phyloP scores from a whole-genome alignment of 2,888 invertebrate genomes.

The Ramazzottius varieornatus region DNA sequence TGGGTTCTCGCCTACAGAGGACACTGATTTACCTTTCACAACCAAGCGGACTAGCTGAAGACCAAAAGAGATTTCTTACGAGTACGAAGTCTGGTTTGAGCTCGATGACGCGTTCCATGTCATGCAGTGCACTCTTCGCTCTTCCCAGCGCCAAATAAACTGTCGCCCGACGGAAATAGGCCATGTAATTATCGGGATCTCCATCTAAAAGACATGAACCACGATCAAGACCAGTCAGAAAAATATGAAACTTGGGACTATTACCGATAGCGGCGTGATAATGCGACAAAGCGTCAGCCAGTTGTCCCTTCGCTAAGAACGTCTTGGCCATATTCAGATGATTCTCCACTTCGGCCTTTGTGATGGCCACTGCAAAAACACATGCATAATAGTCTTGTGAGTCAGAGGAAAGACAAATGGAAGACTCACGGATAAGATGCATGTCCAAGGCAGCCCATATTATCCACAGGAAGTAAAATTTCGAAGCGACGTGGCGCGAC shows the following conservation, averaged over 20 bases:
- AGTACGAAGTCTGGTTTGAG: conserved; percentile 79
- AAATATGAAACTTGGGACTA: conserved; percentile 9
- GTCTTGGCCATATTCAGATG: conserved; percentile 80
- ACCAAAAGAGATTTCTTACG: conserved; percentile 27
- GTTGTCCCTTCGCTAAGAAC: conserved; percentile 65
- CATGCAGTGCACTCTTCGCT: conserved; percentile 72
- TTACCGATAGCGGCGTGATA: conserved; percentile 77
- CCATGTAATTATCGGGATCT: conserved; percentile 79
- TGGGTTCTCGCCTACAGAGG: conserved; percentile 36
- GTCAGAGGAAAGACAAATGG: background rate
- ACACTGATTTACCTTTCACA: conserved; percentile 5
- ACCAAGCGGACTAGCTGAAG: background rate
- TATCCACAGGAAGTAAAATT: background rate
- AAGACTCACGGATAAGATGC: background rate
- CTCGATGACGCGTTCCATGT: conserved; percentile 69
- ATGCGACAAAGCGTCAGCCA: conserved; percentile 80
- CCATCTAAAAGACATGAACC: conserved; percentile 39
- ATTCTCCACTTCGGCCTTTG: conserved; percentile 43
- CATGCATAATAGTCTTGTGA: background rate
- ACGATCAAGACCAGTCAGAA: conserved; percentile 3
- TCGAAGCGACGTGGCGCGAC: too few species aligned
- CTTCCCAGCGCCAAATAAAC: conserved; percentile 84
- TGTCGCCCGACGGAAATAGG: conserved; percentile 78
- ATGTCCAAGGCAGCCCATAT: background rate
- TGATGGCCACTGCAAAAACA: background rate